Evolutionary conservation across 2,888 invertebrate species (phyloP).

Genomic region (Xanthostigma xanthostigma): DNA sequence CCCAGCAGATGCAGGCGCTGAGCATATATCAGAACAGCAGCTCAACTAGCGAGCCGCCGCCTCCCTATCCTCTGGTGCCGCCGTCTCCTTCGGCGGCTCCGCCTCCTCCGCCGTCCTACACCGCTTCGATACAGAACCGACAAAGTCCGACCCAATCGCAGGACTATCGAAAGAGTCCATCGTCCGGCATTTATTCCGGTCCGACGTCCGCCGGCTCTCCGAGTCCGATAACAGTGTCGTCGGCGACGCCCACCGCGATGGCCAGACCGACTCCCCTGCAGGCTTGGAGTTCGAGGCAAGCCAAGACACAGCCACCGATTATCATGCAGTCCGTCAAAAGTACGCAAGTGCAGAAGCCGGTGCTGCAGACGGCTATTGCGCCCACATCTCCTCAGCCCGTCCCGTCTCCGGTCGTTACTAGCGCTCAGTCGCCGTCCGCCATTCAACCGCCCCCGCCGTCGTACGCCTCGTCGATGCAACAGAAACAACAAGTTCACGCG

Average conservation of each 20-base stretch:
- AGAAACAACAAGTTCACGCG: constrained; percentile 45
- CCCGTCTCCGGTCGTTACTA: constrained; percentile 20
- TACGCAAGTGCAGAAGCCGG: constrained; percentile 89
- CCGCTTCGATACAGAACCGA: constrained; percentile 71
- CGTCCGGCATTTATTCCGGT: constrained; percentile 74
- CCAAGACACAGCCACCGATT: constrained; percentile 81
- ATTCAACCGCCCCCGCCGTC: constrained; percentile 62
- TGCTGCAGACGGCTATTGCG: constrained; percentile 89
- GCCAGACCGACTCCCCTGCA: constrained; percentile 68
- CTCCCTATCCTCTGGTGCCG: constrained; percentile 41
- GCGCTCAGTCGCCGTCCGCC: constrained; percentile 13
- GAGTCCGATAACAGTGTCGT: constrained; percentile 58
- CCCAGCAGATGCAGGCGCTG: constrained; percentile 78
- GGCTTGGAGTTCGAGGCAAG: constrained; percentile 75
- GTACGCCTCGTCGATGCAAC: constrained; percentile 66
- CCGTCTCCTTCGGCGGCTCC: constrained; percentile 36
- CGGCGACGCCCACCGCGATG: constrained; percentile 46
- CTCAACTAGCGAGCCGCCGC: constrained; percentile 48
- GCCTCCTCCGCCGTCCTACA: constrained; percentile 61
- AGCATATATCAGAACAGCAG: constrained; percentile 54
- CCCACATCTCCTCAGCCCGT: constrained; percentile 61
- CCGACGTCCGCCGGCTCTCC: constrained; percentile 72
- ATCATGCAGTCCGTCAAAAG: constrained; percentile 96
- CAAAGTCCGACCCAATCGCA: constrained; percentile 72
- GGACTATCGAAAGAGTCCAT: constrained; percentile 73